Base-by-base conservation (phyloP, 2,113 vertebrate genomes). In the Dasyornis broadbenti region DNA sequence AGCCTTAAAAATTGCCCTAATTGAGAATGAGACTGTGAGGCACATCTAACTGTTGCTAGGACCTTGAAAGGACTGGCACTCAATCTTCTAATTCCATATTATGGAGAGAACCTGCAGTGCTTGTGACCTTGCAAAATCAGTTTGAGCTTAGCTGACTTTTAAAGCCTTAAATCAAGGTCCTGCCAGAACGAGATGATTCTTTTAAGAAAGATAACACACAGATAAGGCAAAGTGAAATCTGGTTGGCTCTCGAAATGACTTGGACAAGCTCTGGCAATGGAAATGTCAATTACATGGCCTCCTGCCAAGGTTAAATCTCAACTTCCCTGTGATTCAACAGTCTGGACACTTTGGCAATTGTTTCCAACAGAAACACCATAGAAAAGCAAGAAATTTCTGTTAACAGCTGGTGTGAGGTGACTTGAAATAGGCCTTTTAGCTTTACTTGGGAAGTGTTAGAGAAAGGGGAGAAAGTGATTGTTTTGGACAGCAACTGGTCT, bases 131-230 rank as follows among this genome's bases (percentile, higher is more conserved):
- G 97, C 71, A 98, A 96, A 97, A 97, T 97, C 95, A 97, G 95
- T 96, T 97, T 93, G 91, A 98, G 92, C 82, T 78, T 92, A 70
- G 77, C 91, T 94, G 93, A 94, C 90, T 96, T 96, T 95, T 97
- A 97, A 97, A 97, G 71, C 56, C 81, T 96, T 98, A 97, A 97
- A 97, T 98, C 97, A 98, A 97, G 97, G 97, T 98, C 91, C 95
- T 39, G 71, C 87, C 86, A 94, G 91, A 95, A 96, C 42, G 84
- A 95, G 93, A 85, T 90, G 93, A 95, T 98, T 97, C 95, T 96
- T 96, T 54, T 72, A 96, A 97, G 97, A 97, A 97, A 89, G 95
- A 97, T 98, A 98, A 97, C 97, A 77, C 88, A 56, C 71, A 97
- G 97, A 97, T 97, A 98, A 95, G 54, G 93, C 66, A 96, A 97